Conservation (phyloP, 2,888 invertebrate genomes). For the Zygothrica quintamaculata region DNA sequence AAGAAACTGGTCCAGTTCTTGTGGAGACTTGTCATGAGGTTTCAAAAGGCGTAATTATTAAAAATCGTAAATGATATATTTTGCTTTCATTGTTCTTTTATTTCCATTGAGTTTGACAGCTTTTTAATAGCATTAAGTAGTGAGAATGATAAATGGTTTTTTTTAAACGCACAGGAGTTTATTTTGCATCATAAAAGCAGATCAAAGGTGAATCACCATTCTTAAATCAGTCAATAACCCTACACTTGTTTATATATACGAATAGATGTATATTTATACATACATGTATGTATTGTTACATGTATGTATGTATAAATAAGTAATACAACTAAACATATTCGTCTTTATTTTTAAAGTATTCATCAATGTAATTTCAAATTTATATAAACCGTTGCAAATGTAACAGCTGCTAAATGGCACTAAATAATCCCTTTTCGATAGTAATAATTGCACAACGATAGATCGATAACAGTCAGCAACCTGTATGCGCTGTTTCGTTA, state of each 20-base stretch:
- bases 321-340: no score
- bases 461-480: constrained; percentile 49
- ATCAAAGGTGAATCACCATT: constrained; percentile 2
- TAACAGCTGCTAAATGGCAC: constrained; percentile 2
- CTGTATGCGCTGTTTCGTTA: not conserved
- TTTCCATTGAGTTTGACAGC: constrained; percentile 25
- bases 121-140: constrained; percentile 30
- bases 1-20: constrained; percentile 56
- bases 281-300: no score
- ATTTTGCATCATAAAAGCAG: constrained; percentile 1
- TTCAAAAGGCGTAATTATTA: constrained; percentile 45
- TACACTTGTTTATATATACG: no score
- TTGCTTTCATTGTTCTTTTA: constrained; percentile 26
- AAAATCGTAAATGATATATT: constrained; percentile 17
- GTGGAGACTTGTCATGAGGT: constrained; percentile 32
- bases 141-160: constrained; percentile 38
- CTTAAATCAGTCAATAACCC: constrained; percentile 16
- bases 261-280: no score
- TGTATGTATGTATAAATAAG: no score
- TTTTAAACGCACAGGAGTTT: constrained; percentile 2
- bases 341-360: no score
- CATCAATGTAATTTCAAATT: no score
- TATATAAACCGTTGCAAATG: no score
- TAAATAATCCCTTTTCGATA: constrained; percentile 16
- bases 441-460: constrained; percentile 1